These are phyloP conservation scores for Microtus pennsylvanicus DNA, from an alignment of 2,113 vertebrate genomes.

Conservation along the genomic window DNA sequence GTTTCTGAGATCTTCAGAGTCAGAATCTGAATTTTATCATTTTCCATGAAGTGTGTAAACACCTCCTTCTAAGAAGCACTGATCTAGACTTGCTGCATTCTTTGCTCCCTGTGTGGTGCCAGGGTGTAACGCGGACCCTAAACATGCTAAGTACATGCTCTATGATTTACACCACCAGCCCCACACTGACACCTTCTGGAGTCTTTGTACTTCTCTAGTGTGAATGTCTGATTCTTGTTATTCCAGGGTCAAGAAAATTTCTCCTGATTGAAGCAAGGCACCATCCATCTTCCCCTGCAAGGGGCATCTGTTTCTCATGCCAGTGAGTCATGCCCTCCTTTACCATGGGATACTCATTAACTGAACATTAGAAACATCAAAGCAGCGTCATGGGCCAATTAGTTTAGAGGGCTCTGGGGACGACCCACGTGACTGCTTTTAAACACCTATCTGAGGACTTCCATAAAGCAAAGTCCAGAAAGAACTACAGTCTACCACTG, in stretches of 20 bases:
- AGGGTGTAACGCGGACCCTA: no score
- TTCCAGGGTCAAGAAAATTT: not conserved
- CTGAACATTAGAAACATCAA: not conserved
- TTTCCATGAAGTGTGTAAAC: not conserved
- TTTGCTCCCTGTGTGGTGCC: not conserved
- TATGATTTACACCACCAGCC: not conserved
- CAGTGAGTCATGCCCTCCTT: not conserved
- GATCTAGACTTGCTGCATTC: not conserved
- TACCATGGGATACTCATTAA: not conserved
- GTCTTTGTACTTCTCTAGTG: not conserved
- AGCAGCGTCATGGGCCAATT: not conserved
- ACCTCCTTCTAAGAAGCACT: not conserved
- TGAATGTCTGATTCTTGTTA: not conserved
- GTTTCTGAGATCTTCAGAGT: not conserved
- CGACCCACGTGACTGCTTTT: not conserved
- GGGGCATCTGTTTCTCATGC: not conserved
- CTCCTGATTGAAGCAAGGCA: not conserved
- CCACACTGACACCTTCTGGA: not conserved
- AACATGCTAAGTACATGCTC: not conserved
- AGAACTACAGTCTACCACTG: not conserved
- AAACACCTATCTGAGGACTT: not conserved
- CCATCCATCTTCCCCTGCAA: not conserved
- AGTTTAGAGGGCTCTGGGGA: not conserved
- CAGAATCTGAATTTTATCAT: not conserved
- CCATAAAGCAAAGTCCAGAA: slow-evolving; percentile 25